These are phyloP conservation scores for Dipodomys spectabilis DNA, from an alignment of 2,113 vertebrate genomes.

Conservation along the genomic window DNA sequence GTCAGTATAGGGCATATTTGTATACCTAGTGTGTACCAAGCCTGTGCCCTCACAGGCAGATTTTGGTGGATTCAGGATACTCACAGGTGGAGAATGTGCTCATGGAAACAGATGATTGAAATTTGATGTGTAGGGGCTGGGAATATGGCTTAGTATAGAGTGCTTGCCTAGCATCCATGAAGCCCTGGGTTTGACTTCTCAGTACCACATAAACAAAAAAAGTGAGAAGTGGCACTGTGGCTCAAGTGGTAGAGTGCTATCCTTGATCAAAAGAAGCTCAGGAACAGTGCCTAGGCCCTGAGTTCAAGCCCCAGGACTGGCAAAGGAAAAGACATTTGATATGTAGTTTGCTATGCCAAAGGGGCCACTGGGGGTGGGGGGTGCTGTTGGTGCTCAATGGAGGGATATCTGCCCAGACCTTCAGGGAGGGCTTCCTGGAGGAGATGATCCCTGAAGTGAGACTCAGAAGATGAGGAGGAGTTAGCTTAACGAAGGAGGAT, in stretches of 20 bases:
- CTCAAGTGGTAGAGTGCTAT: no score
- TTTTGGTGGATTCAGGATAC: background rate
- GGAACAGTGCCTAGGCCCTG: no score
- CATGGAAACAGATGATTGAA: background rate
- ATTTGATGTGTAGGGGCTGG: background rate
- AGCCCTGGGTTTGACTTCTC: no score
- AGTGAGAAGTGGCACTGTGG: no score
- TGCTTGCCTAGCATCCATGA: no score
- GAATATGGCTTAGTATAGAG: no score
- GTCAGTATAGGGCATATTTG: background rate
- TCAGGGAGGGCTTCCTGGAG: conserved; percentile 34
- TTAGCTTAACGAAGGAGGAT: background rate
- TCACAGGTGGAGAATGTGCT: conserved; percentile 13
- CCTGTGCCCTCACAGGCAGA: background rate
- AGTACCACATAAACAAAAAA: no score
- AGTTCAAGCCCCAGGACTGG: no score
- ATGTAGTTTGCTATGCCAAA: background rate
- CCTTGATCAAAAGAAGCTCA: no score
- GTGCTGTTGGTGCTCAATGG: background rate
- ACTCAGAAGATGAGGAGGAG: background rate
- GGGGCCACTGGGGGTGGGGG: background rate
- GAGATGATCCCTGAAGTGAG: background rate
- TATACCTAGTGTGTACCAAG: background rate
- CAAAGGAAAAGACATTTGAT: background rate
- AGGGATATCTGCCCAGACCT: background rate